These are phyloP conservation scores for Disparrhopalites patrizii DNA, from an alignment of 2,888 invertebrate genomes.

Conservation along the genomic window DNA sequence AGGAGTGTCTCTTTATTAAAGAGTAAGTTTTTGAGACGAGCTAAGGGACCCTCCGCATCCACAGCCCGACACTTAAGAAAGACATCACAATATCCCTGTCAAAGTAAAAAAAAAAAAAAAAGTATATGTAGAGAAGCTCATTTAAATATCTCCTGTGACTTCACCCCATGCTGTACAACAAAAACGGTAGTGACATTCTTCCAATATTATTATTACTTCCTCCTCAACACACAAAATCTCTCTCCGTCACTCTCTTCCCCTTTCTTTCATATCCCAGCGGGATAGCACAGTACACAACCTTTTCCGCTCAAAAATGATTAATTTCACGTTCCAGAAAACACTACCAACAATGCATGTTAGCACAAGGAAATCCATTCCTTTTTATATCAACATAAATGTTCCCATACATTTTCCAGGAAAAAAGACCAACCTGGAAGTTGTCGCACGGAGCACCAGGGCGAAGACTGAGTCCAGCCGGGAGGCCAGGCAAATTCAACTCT, in stretches of 20 bases:
- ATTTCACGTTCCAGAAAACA: not conserved
- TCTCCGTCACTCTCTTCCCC: no score
- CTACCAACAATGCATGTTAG: no score
- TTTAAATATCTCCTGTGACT: not conserved
- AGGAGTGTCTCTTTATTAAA: conserved; percentile 84
- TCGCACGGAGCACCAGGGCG: conserved; percentile 97
- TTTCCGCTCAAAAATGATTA: not conserved
- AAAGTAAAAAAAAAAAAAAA: conserved; percentile 37
- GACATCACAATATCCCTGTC: conserved; percentile 96
- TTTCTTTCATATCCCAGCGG: no score
- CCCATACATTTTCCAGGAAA: no score
- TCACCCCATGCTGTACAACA: no score
- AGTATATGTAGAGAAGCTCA: no score
- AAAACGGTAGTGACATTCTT: no score
- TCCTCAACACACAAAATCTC: no score
- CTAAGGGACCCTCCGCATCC: conserved; percentile 96
- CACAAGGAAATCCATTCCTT: no score
- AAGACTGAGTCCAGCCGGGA: conserved; percentile 76
- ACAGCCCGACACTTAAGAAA: conserved; percentile 98
- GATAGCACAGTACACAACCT: no score
- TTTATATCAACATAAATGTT: no score
- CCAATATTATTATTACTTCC: no score
- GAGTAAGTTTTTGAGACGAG: conserved; percentile 89
- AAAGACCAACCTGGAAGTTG: conserved; percentile 75
- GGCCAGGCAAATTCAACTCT: conserved; percentile 68